phyloP scores from a whole-genome alignment of 2,888 invertebrate genomes.

The Dendrolimus houi region DNA sequence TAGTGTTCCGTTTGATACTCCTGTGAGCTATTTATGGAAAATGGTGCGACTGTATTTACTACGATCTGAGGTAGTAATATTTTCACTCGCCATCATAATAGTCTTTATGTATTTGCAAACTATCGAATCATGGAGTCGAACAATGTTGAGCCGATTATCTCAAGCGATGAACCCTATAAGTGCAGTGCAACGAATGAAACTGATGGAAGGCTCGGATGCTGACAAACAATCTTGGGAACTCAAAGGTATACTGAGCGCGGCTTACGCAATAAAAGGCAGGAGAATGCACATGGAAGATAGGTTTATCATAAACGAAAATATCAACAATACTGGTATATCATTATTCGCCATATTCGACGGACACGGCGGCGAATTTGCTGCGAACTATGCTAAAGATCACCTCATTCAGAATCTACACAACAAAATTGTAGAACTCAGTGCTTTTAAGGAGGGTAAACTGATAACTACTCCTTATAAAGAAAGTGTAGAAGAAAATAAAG shows the following conservation, averaged over 20 bases:
- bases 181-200: constrained; percentile 77
- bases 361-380: constrained; percentile 96
- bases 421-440: constrained; percentile 84
- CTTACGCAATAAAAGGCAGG: constrained; percentile 93
- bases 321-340: constrained; percentile 89
- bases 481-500: constrained; percentile 48
- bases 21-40: constrained; percentile 86
- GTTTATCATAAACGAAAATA: constrained; percentile 91
- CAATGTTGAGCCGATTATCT: constrained; percentile 82
- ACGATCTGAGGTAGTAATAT: constrained; percentile 86
- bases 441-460: constrained; percentile 78
- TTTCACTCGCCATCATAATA: constrained; percentile 82
- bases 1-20: constrained; percentile 86
- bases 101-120: constrained; percentile 89
- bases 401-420: constrained; percentile 87
- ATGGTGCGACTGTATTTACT: constrained; percentile 86
- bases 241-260: constrained; percentile 84
- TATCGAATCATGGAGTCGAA: constrained; percentile 88
- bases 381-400: constrained; percentile 93
- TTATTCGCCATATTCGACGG: constrained; percentile 96
- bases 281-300: constrained; percentile 96
- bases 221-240: constrained; percentile 85
- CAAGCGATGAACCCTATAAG: constrained; percentile 79
- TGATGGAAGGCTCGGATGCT: constrained; percentile 71
- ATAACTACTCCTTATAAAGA: constrained; percentile 41